phyloP scores from a whole-genome alignment of 2,888 invertebrate genomes.

The Cantharis flavilabris region DNA sequence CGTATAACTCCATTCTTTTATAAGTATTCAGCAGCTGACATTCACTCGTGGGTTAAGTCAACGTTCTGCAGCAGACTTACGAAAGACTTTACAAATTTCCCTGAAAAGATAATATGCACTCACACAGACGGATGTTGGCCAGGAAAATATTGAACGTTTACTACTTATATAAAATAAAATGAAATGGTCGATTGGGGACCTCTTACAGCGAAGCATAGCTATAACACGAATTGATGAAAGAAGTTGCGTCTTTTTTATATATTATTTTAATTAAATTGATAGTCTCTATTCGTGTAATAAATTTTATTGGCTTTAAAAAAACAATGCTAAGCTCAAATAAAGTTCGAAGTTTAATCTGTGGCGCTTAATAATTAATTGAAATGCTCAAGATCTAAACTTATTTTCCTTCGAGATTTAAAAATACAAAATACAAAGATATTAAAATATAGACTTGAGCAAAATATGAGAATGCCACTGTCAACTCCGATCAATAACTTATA shows the following conservation, averaged over 20 bases:
- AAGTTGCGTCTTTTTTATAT: conserved; percentile 16
- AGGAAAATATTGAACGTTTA: not conserved
- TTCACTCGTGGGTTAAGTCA: not conserved
- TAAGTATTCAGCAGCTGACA: not conserved
- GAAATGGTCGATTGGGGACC: conserved; percentile 7
- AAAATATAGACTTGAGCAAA: not conserved
- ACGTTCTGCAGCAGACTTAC: conserved; percentile 4
- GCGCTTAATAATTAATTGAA: not conserved
- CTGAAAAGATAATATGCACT: not conserved
- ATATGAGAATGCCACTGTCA: not conserved
- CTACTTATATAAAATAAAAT: not conserved
- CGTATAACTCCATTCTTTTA: not conserved
- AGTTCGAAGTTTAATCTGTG: not conserved
- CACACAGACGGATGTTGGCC: conserved; percentile 8
- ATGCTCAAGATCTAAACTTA: not conserved
- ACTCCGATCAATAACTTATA: not conserved
- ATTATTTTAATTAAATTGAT: conserved; percentile 10
- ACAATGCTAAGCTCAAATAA: not conserved
- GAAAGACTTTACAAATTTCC: conserved; percentile 3
- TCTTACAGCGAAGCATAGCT: conserved; percentile 13
- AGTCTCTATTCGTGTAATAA: not conserved
- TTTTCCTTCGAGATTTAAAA: not conserved
- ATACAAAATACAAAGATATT: not conserved
- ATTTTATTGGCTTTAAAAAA: not conserved
- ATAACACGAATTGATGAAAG: conserved; percentile 20